Evolutionary conservation across 2,888 invertebrate genomes (phyloP).

Genomic region (Lamellibrachia satsuma): DNA sequence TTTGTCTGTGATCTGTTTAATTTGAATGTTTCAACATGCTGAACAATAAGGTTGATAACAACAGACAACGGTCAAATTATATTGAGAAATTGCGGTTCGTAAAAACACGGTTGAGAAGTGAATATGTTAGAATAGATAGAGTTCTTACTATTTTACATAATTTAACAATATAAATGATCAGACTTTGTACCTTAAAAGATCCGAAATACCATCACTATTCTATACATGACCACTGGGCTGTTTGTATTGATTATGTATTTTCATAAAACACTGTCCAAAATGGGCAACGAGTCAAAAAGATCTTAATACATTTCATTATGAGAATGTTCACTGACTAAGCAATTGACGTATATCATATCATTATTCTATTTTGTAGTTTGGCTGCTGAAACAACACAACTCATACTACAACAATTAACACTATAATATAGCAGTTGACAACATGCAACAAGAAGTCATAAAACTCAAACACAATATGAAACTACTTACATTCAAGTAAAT

Average conservation of each 20-base stretch:
- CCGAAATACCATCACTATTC: background rate
- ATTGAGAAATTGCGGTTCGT: no score
- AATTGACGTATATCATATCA: no score
- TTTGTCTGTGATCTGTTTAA: no score
- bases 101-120: no score
- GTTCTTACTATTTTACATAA: no score
- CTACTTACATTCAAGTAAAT: background rate
- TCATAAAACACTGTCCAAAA: background rate
- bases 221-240: background rate
- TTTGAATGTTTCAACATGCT: no score
- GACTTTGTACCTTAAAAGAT: no score
- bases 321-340: background rate
- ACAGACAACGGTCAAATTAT: no score
- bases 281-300: background rate
- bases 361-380: no score
- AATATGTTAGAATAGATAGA: no score
- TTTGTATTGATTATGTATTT: background rate
- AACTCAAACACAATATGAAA: conserved; percentile 10
- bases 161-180: background rate
- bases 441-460: background rate
- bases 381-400: no score
- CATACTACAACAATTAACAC: background rate
- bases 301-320: background rate
- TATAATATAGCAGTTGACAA: background rate
- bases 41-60: no score